Evolutionary conservation across 2,888 invertebrate species (phyloP).

Genomic region (Cheilosia variabilis): DNA sequence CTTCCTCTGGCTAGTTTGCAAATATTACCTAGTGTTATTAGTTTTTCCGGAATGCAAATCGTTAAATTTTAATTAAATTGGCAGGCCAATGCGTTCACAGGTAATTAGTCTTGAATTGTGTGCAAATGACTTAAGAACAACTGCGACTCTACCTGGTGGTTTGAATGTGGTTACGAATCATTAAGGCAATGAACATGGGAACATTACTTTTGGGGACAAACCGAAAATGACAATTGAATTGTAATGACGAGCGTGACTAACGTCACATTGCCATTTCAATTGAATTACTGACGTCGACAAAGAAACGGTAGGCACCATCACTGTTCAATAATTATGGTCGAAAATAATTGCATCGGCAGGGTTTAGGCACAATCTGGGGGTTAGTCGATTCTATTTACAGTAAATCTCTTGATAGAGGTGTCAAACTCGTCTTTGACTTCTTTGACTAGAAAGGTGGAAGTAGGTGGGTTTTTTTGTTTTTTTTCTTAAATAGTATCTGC

Average conservation of each 20-base stretch:
- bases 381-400: neutral
- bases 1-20: neutral
- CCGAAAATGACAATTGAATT: constrained; percentile 26
- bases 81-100: neutral
- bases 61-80: constrained; percentile 21
- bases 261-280: constrained; percentile 21
- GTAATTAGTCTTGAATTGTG: constrained; percentile 16
- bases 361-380: neutral
- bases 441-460: neutral
- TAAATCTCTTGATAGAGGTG: neutral
- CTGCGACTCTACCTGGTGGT: neutral
- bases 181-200: neutral
- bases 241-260: neutral
- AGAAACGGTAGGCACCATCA: neutral
- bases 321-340: neutral
- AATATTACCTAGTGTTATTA: neutral
- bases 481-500: too few species aligned
- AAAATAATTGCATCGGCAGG: neutral
- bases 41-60: neutral
- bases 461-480: neutral
- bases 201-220: neutral
- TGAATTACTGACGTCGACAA: constrained; percentile 16
- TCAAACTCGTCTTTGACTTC: neutral
- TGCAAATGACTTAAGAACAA: neutral
- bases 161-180: neutral